These are phyloP conservation scores for Camponotus vicinus DNA, from an alignment of 1,140 invertebrate genomes.

Conservation along the genomic window DNA sequence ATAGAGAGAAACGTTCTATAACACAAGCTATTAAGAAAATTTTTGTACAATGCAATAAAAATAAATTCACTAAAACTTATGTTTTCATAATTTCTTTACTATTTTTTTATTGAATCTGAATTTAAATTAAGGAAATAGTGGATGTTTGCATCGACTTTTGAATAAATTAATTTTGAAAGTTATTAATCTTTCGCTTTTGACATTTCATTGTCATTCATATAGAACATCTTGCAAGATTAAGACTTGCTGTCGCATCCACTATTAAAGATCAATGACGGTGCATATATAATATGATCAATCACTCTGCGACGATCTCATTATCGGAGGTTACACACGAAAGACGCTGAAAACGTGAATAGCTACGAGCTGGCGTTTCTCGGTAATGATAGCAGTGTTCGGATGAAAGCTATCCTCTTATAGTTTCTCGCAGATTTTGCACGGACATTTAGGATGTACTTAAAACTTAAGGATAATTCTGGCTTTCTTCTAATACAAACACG, in stretches of 20 bases:
- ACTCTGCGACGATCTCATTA: slow-evolving; percentile 37
- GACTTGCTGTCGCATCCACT: not conserved
- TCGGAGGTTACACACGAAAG: slow-evolving; percentile 23
- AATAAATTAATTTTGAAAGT: slow-evolving; percentile 44
- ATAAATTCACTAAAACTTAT: slow-evolving; percentile 16
- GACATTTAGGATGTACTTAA: slow-evolving; percentile 36
- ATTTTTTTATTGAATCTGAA: not conserved
- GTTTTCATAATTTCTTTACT: slow-evolving; percentile 8
- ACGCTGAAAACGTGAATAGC: slow-evolving; percentile 39
- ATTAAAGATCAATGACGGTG: slow-evolving; percentile 42
- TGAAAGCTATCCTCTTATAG: slow-evolving; percentile 41
- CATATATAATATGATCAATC: slow-evolving; percentile 45
- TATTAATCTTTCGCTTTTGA: slow-evolving; percentile 25
- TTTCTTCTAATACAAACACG: slow-evolving; percentile 14
- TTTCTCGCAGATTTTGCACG: slow-evolving; percentile 14
- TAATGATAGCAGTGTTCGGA: slow-evolving; percentile 25
- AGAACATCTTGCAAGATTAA: slow-evolving; percentile 30
- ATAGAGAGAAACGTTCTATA: not conserved
- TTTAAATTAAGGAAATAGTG: not conserved
- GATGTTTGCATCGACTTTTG: not conserved
- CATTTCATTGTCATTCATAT: not conserved
- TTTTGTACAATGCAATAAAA: not conserved
- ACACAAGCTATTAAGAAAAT: slow-evolving; percentile 18
- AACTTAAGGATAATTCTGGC: slow-evolving; percentile 49
- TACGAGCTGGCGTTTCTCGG: not conserved